These are phyloP conservation scores for Drepanosiphum platanoidis DNA, from an alignment of 2,888 invertebrate species.

Conservation along the genomic window DNA sequence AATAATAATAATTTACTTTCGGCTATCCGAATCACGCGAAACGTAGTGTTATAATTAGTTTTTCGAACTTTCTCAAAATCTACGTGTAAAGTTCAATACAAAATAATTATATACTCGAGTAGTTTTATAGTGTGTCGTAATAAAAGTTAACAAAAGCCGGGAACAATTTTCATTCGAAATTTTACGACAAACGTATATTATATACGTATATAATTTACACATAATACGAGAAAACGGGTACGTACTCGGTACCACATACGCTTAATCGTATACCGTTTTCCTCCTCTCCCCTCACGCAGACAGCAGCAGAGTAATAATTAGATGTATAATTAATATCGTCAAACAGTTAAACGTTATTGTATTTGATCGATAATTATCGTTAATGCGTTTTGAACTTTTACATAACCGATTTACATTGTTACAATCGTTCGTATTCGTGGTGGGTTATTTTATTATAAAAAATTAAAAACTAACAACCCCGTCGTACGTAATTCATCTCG, in stretches of 20 bases:
- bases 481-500: not conserved
- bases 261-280: not conserved
- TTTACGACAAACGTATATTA: not conserved
- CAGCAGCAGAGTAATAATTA: no score
- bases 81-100: not conserved
- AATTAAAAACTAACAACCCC: not conserved
- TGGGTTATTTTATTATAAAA: not conserved
- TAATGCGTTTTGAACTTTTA: not conserved
- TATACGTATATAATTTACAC: not conserved
- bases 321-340: not conserved
- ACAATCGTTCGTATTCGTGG: not conserved
- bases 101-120: not conserved
- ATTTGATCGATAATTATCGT: not conserved
- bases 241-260: not conserved
- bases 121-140: not conserved
- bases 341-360: not conserved
- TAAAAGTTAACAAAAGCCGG: not conserved
- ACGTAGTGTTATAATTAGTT: not conserved
- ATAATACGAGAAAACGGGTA: no score
- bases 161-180: not conserved
- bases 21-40: not conserved
- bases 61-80: not conserved
- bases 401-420: not conserved
- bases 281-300: not conserved
- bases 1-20: not conserved